phyloP scores from a whole-genome alignment of 2,888 invertebrate species.

The Rhorus exstirpatorius region DNA sequence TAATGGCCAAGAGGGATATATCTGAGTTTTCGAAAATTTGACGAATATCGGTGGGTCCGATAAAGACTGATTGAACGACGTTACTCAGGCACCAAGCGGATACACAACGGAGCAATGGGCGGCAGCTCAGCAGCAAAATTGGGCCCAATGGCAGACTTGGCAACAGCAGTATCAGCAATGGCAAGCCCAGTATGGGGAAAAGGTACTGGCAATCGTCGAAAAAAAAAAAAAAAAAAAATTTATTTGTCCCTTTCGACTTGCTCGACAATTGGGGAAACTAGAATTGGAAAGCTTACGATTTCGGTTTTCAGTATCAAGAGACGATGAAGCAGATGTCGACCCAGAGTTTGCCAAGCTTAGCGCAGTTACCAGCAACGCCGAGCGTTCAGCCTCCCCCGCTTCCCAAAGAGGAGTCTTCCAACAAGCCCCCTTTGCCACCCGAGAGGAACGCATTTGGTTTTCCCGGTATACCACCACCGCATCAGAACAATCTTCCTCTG shows the following conservation, averaged over 20 bases:
- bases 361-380: constrained; percentile 76
- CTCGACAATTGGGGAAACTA: constrained; percentile 13
- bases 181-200: constrained; percentile 92
- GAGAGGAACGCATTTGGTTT: constrained; percentile 84
- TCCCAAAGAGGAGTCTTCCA: constrained; percentile 82
- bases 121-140: constrained; percentile 90
- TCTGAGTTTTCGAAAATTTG: background rate
- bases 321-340: constrained; percentile 85
- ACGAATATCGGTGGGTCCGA: background rate
- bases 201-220: constrained; percentile 86
- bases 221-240: constrained; percentile 34
- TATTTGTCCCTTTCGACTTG: background rate
- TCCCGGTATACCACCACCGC: constrained; percentile 79
- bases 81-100: constrained; percentile 83
- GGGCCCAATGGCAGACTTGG: constrained; percentile 93
- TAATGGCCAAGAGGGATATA: background rate
- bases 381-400: constrained; percentile 81
- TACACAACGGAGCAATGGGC: constrained; percentile 91
- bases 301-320: constrained; percentile 87
- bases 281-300: constrained; percentile 55
- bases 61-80: constrained; percentile 58
- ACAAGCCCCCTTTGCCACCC: constrained; percentile 86
- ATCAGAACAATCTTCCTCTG: constrained; percentile 82
- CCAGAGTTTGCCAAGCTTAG: constrained; percentile 77
- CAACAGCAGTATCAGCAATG: constrained; percentile 92